Base-by-base conservation (phyloP, 2,113 vertebrate species). In the Rhinopomastus cyanomelas region DNA sequence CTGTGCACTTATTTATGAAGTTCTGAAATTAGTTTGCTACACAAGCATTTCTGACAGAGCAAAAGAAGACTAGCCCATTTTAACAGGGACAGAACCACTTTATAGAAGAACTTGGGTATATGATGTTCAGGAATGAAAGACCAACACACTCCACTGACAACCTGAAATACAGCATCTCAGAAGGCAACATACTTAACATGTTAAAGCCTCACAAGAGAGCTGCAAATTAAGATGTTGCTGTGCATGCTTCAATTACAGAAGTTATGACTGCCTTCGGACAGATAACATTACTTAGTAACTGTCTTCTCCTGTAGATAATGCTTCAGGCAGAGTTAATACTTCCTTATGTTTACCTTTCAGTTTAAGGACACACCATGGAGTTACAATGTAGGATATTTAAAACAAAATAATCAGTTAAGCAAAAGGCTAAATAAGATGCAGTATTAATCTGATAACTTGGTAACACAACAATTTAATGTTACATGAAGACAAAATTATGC, bases 1-100 rank as follows among this genome's bases (percentile, higher is more conserved):
- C 51, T 30, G 26, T 4, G 0, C 32, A 32, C 10, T 52, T 53
- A 29, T 52, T 62, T 42, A 36, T 48, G 14, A 44, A 1, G 0
- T 80, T 46, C 49, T 55, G 49, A 46, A 42, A 85, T 29, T 23
- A 64, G 23, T 23, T 46, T 81, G 37, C 14, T 67, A 60, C 22
- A 81, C 34, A 87, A 60, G 60, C 16, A 29, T 73, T 72, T 87
- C 53, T 37, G 48, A 30, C 80, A 36, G 5, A 67, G 5, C 9
- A 68, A 73, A n/a, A 59, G 18, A 27, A 30, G 37, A 56, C 18
- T 29, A 67, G 72, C 64, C 3, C 8, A 71, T 34, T 62, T 81
- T 37, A 85, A 59, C 26, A 64, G 23, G 77, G 51, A 3, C 25
- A 60, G 46, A 88, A 69, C 22, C 56, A 42, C 25, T 44, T 15